These are phyloP conservation scores for Galemys pyrenaicus DNA, from an alignment of 2,113 vertebrate genomes.

Conservation along the genomic window DNA sequence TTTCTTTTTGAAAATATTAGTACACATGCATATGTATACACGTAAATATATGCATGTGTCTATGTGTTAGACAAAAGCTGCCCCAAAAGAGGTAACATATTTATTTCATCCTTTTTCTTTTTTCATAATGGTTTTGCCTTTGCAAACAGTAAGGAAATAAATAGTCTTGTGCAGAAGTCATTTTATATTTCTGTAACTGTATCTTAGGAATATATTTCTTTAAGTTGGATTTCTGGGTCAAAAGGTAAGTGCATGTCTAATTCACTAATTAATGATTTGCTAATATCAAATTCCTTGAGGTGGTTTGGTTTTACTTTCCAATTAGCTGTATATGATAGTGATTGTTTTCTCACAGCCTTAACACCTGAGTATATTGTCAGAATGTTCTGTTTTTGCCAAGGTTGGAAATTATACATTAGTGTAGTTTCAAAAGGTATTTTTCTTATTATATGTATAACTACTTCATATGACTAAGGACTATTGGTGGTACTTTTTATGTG, in stretches of 20 bases:
- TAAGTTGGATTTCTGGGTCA: background rate
- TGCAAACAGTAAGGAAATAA: background rate
- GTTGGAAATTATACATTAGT: background rate
- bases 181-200: background rate
- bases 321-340: background rate
- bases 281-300: background rate
- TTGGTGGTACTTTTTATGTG: background rate
- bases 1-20: background rate
- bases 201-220: background rate
- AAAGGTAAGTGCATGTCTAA: background rate
- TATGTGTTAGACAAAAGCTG: background rate
- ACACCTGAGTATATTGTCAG: background rate
- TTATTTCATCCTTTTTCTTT: background rate
- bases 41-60: too few species aligned
- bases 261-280: background rate
- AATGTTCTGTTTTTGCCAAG: background rate
- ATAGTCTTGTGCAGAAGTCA: background rate
- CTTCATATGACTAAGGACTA: background rate
- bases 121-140: background rate
- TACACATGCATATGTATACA: too few species aligned
- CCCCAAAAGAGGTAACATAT: background rate
- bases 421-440: background rate
- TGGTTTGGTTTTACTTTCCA: background rate
- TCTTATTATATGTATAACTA: background rate
- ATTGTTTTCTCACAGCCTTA: background rate